Evolutionary conservation across 2,113 vertebrate species (phyloP), one percentile per base, ranked within the genome.

Genomic region (Mesoclemmys tuberculata): DNA sequence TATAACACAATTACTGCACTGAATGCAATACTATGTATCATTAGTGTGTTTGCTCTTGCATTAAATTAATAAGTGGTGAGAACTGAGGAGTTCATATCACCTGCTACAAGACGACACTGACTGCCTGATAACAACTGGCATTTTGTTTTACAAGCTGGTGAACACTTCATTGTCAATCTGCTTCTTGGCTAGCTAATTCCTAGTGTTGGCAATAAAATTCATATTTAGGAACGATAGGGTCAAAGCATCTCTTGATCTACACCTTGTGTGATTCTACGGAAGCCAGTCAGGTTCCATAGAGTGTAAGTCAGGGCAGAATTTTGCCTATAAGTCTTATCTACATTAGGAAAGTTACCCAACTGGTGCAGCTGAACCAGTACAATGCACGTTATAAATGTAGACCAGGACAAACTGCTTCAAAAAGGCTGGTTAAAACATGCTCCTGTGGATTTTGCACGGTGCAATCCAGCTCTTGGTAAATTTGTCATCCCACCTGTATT

Each of bases 381-480:
- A 81, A 0, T 38, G 55, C 87, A 87, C 83, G 88, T 41, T 71
- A 56, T 77, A 80, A 85, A 35, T 58, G 74, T 31, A 96, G 68
- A 71, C 27, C 82, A 92, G 35, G 68, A 83, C 29, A 92, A 95
- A 85, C 89, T 80, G 92, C 88, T 93, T 80, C 1, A 3, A 84
- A 87, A 96, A 93, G 90, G 82, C 44, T 80, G 48, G 71, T 88
- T 96, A 90, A 94, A 96, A 91, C 44, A 46, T 74, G 93, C 80
- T 95, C 61, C 55, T 92, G 88, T 83, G 88, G 64, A 6, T 87
- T 95, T 96, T 90, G 75, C 71, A 77, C 90, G 82, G 93, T 94
- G 88, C 89, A 96, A 93, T 93, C 11, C 19, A 92, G 90, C 85
- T 90, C 48, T 52, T 35, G 35, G 95, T 83, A 96, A 88, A 88